Percentiles rank a stretch among this genome's conserved stretches.
phyloP scores from a whole-genome alignment of 2,797 vertebrate species.

The Poecilia picta region DNA sequence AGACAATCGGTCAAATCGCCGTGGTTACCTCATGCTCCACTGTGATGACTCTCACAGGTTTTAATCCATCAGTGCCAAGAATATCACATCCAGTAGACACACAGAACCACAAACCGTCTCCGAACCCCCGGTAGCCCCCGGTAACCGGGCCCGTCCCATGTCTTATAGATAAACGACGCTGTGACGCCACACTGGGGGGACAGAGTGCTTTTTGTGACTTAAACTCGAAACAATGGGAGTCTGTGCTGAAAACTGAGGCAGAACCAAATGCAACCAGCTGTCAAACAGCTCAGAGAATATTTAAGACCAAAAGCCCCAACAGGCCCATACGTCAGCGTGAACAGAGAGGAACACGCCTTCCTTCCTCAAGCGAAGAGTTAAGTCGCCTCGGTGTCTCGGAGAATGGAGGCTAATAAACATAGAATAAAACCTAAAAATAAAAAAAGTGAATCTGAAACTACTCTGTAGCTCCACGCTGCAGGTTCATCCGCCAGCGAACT shows the following conservation, averaged over 20 bases:
- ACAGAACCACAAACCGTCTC: constrained; percentile 37
- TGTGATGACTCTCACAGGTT: constrained; percentile 47
- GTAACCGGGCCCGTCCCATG: constrained; percentile 25
- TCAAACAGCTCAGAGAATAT: constrained; percentile 50
- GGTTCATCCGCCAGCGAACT: not conserved
- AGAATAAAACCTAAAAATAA: not conserved
- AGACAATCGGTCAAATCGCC: constrained; percentile 29
- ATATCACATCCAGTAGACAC: constrained; percentile 41
- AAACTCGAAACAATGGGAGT: constrained; percentile 37
- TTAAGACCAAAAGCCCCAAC: constrained; percentile 33
- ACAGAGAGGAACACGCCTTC: constrained; percentile 46
- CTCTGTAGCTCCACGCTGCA: not conserved
- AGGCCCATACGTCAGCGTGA: constrained; percentile 51
- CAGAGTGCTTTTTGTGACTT: constrained; percentile 39
- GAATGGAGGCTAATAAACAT: not conserved
- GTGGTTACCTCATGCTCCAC: constrained; percentile 42
- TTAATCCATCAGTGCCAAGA: constrained; percentile 45
- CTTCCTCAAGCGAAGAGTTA: constrained; percentile 6
- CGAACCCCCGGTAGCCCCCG: constrained; percentile 56
- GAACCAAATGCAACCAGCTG: constrained; percentile 46
- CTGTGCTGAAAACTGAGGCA: constrained; percentile 14
- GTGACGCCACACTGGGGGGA: constrained; percentile 30
- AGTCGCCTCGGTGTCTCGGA: not conserved
- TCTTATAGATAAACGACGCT: constrained; percentile 48
- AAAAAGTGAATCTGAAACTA: not conserved